Base-by-base conservation (phyloP, 2,888 invertebrate genomes). In the Brachyopa scutellaris region DNA sequence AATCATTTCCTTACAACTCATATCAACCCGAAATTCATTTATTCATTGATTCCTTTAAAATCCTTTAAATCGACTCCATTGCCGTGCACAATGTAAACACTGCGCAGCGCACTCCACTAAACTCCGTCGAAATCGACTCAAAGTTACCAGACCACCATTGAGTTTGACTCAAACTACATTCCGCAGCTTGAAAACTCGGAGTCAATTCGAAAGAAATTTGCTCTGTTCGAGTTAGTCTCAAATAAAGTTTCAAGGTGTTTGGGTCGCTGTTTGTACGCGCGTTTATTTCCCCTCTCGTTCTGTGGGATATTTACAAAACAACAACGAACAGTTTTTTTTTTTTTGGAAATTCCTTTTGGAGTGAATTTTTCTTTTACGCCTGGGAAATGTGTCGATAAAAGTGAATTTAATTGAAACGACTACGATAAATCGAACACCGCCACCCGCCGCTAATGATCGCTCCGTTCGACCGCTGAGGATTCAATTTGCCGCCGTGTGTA, bases 391-490 rank as follows among this genome's bases (percentile, higher is more conserved):
- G 21, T 9, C 47, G 47, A 23, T 19, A 8, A 42, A 42, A 31
- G 33, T 13, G 23, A 17, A 40, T 40, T 45, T 13, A 9, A 47
- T 31, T 45, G 11, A 19, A 33, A 29, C 62, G 36, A 31, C 1
- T 23, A 33, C 36, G 62, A 49, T n/a, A n/a, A n/a, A n/a, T n/a
- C 31, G 19, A 6, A 6, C 61, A 15, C 53, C 53, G 29, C 53
- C 42, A 33, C 21, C 19, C 19, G 62, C 62, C 19, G 59, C 59
- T 45, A 55, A 53, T 59, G 59, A 53, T 73, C 29, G 29, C 72
- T 72, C 72, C 61, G 72, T 62, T 40, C 15, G 26, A 29, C 36
- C 19, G 42, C 61, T 53, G 72, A 72, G 72, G 53, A 62, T 61
- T 72, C 36, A 55, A 72, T 53, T 72, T 61, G 53, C 61, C 33